Evolutionary conservation across 1,140 invertebrate genomes (phyloP).

Genomic region (Maconellicoccus hirsutus): DNA sequence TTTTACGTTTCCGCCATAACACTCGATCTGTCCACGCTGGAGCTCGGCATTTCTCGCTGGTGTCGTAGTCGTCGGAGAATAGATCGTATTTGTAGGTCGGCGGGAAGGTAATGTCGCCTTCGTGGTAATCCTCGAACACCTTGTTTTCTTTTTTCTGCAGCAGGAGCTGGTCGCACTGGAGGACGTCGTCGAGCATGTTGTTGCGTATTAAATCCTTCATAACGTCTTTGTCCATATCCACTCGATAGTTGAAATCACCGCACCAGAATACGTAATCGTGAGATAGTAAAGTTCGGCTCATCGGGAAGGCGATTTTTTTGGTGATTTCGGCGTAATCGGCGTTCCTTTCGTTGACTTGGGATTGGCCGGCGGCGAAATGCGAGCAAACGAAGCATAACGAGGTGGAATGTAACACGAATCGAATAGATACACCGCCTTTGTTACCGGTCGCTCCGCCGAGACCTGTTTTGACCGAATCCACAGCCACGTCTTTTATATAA

Average conservation of each 20-base stretch:
- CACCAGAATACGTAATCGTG: conserved; percentile 99
- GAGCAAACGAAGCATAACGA: conserved; percentile 96
- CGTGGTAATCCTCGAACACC: conserved; percentile 89
- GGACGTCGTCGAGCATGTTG: conserved; percentile 63
- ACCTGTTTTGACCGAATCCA: conserved; percentile 95
- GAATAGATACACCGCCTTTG: conserved; percentile 92
- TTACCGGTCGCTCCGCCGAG: conserved; percentile 89
- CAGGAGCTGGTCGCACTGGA: conserved; percentile 81
- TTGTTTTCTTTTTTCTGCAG: conserved; percentile 66
- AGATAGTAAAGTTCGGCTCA: conserved; percentile 77
- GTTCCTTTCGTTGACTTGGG: conserved; percentile 88
- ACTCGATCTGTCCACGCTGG: conserved; percentile 98
- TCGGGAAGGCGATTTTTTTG: conserved; percentile 83
- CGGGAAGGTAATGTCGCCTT: conserved; percentile 83
- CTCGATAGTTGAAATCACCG: conserved; percentile 98
- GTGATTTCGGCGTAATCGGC: conserved; percentile 93
- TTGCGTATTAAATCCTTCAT: conserved; percentile 72
- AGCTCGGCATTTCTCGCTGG: conserved; percentile 91
- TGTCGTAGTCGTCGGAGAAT: conserved; percentile 98
- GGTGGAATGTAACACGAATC: conserved; percentile 81
- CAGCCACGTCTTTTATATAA: conserved; percentile 79
- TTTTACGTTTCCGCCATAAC: conserved; percentile 72
- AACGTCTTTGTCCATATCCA: conserved; percentile 91
- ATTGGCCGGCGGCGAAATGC: conserved; percentile 97
- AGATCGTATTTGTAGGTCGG: conserved; percentile 99